Evolutionary conservation across 2,113 vertebrate species (phyloP), one percentile per base, ranked within the genome.

Genomic region (Bubo blakistoni): DNA sequence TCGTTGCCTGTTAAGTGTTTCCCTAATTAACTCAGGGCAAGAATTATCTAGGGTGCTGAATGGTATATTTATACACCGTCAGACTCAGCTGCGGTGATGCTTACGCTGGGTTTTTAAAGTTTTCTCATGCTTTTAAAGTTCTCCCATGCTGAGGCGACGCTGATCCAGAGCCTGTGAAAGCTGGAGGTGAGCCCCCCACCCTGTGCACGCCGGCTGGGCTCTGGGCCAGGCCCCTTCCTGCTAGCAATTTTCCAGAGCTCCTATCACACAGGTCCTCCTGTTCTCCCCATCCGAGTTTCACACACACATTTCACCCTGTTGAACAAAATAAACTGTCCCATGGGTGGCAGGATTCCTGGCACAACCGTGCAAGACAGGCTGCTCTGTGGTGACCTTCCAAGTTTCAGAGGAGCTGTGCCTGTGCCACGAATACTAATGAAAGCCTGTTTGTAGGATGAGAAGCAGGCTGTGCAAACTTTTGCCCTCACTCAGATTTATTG

Each of bases 1-100:
- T 79, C 8, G 3, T 58, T 86, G 92, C 91, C 89, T 85, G 69
- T 49, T 87, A 94, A 97, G 94, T 96, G 96, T 94, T 96, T 94
- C 96, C 86, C 89, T 95, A 96, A 94, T 97, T 96, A 96, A 96
- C 96, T 76, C 12, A 15, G 81, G 61, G 67, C 65, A 70, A 55
- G 81, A 87, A 91, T 87, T 93, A 94, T 92, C 91, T 69, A 26
- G 88, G 95, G 92, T 91, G 83, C 83, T 78, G 70, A 87, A 54
- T 12, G 20, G 69, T 86, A 24, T 94, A 86, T 95, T 96, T 97
- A 92, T 61, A 85, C 36, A 29, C 74, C 6, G 6, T 32, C 36
- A 46, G 34, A 71, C 92, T 93, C 73, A 34, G 72, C 52, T 16
- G 76, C 92, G 91, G 70, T 40, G 91, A 90, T 61, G 84, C 62